Conservation (phyloP, 2,797 vertebrate species). For the Staurois parvus region DNA sequence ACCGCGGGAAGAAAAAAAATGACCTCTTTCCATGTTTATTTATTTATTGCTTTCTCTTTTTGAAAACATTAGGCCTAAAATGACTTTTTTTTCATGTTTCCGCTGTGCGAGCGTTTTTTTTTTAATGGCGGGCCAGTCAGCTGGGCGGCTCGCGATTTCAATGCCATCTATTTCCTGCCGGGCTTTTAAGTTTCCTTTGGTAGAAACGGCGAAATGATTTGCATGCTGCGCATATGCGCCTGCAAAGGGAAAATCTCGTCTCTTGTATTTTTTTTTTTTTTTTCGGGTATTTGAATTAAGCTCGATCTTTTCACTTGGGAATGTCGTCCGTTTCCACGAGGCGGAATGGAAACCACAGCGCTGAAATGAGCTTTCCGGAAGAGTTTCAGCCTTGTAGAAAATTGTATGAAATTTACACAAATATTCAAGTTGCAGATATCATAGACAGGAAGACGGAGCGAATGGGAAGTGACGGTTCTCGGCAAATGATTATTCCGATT, state of each 20-base stretch:
- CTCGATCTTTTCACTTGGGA: conserved; percentile 5
- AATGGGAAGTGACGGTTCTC: no score
- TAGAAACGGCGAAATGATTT: conserved; percentile 41
- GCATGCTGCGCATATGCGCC: conserved; percentile 5
- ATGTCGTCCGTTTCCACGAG: not conserved
- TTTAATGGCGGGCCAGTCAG: conserved; percentile 28
- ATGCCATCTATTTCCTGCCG: conserved; percentile 26
- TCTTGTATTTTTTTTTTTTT: not conserved
- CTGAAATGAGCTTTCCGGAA: not conserved
- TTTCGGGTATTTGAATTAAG: not conserved
- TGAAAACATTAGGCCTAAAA: not conserved
- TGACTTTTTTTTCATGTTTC: conserved; percentile 1
- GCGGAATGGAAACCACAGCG: not conserved
- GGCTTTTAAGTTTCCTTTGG: conserved; percentile 42
- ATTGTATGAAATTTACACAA: not conserved
- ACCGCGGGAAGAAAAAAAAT: not conserved
- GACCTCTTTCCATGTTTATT: not conserved
- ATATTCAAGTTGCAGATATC: not conserved
- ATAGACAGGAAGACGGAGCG: no score
- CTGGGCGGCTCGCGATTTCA: conserved; percentile 27
- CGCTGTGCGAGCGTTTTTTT: conserved; percentile 16
- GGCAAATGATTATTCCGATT: no score
- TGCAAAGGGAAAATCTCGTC: not conserved
- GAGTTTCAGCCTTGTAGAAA: not conserved
- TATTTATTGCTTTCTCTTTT: not conserved